A percentile compares a stretch with the other conserved stretches of the same genome.
Conservation (phyloP, 2,888 invertebrate genomes). For the Drosophila leonis region DNA sequence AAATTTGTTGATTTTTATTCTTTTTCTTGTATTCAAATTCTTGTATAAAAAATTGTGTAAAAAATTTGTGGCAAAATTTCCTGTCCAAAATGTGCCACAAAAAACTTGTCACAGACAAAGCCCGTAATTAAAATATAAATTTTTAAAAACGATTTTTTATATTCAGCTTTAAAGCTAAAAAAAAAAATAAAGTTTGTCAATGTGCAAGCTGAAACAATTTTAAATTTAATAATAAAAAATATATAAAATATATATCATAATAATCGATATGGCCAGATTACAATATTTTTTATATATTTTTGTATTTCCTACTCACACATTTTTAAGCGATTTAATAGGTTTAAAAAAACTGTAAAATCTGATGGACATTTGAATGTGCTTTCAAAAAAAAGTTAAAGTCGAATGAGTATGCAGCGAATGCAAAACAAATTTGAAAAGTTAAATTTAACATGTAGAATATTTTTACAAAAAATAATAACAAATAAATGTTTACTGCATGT, state of each 20-base stretch:
- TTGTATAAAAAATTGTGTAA: too few relatives aligned
- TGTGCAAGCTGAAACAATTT: neutral
- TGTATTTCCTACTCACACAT: neutral
- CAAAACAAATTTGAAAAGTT: neutral
- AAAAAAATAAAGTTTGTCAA: neutral
- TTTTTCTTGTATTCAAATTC: too few relatives aligned
- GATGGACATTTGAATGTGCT: neutral
- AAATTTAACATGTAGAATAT: neutral
- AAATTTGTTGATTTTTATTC: neutral
- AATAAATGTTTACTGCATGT: neutral
- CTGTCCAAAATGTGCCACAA: neutral
- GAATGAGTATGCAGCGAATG: neutral
- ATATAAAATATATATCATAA: neutral
- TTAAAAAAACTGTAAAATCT: neutral
- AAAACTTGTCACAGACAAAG: neutral
- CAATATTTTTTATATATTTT: neutral
- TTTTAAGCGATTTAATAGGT: neutral
- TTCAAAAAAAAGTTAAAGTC: neutral
- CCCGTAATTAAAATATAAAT: constrained; percentile 4
- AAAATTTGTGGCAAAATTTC: neutral
- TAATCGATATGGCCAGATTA: constrained; percentile 1
- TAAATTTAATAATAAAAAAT: neutral
- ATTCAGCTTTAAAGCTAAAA: neutral
- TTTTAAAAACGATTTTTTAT: neutral
- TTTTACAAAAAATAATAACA: neutral